These are phyloP conservation scores for Malurus elegans DNA, from an alignment of 2,113 vertebrate species.

Conservation along the genomic window DNA sequence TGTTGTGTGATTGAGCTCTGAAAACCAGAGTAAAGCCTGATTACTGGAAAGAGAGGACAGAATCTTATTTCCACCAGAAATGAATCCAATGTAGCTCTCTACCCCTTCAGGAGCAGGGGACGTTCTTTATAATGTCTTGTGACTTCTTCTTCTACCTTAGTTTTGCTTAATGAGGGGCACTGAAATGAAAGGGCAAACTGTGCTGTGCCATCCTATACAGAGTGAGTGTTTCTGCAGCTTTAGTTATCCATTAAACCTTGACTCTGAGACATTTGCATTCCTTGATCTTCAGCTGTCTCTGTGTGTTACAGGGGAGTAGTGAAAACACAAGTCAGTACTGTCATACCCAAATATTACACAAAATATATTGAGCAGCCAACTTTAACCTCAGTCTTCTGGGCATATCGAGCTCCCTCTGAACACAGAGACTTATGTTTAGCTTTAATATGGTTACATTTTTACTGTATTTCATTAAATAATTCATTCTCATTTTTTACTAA, in stretches of 20 bases:
- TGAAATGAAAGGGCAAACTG: neutral
- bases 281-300: neutral
- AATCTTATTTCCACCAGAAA: neutral
- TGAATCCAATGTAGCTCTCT: neutral
- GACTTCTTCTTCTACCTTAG: neutral
- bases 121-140: neutral
- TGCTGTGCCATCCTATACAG: neutral
- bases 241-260: neutral
- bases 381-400: neutral
- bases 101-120: neutral
- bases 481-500: neutral
- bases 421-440: neutral
- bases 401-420: neutral
- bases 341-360: neutral
- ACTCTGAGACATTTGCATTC: neutral
- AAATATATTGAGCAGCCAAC: neutral
- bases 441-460: neutral
- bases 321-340: neutral
- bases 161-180: neutral
- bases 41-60: neutral
- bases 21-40: neutral
- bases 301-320: neutral
- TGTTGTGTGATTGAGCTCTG: neutral
- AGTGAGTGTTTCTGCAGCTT: neutral
- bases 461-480: neutral